A percentile compares a stretch with the other conserved stretches of the same genome.
Evolutionary conservation across 2,888 invertebrate species (phyloP).

Genomic region (Melieria picta): DNA sequence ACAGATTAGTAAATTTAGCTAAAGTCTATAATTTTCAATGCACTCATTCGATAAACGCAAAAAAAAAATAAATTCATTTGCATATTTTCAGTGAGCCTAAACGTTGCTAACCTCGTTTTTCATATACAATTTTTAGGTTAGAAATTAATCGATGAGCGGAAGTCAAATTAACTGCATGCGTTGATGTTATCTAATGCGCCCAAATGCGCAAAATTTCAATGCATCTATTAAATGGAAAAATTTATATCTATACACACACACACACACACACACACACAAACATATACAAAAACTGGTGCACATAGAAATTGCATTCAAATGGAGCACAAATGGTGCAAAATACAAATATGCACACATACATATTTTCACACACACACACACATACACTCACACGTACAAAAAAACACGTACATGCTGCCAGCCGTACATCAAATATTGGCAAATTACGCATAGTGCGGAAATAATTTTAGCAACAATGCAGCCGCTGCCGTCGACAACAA

Average conservation of each 20-base stretch:
- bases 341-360: not conserved
- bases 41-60: too few species aligned
- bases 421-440: constrained; percentile 10
- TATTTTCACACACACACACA: not conserved
- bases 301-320: not conserved
- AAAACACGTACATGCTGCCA: not conserved
- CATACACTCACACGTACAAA: not conserved
- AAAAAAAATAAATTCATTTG: too few species aligned
- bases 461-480: constrained; percentile 14
- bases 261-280: not conserved
- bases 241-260: not conserved
- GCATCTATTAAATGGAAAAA: too few species aligned
- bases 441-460: constrained; percentile 24
- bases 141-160: too few species aligned
- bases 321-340: not conserved
- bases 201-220: too few species aligned
- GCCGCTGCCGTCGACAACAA: not conserved
- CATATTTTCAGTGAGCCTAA: too few species aligned
- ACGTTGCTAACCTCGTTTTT: too few species aligned
- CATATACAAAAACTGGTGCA: not conserved
- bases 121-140: too few species aligned
- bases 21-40: too few species aligned
- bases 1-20: too few species aligned
- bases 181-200: too few species aligned
- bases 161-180: too few species aligned